Evolutionary conservation across 2,113 vertebrate species (phyloP), one percentile per base, ranked within the genome.

Genomic region (Brachypodius melanocephalos): DNA sequence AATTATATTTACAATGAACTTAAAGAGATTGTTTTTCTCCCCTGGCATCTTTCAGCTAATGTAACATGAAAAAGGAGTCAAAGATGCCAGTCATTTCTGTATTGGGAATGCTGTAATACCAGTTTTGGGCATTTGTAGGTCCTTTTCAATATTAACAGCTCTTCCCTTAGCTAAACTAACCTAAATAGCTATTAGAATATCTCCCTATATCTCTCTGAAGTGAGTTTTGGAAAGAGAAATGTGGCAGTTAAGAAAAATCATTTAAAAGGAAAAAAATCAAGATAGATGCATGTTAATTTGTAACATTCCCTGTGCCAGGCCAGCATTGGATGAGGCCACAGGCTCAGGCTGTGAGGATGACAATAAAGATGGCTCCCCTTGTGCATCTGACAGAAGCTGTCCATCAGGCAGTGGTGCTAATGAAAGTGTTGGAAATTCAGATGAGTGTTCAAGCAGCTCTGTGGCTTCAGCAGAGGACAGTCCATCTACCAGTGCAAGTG

Each of bases 301-400:
- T 88, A n/a, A 75, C 2, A 3, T 83, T 75, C 24, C 9, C 82
- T 92, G 11, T 88, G 17, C 25, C 96, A 99, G 99, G 99, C 97
- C 95, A 3, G 98, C 98, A 5, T 36, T 98, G 58, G 97, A 98
- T 38, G 92, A 97, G 17, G 32, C 48, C 12, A 94, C 95, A 42
- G 97, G 92, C 62, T 99, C 98, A 1, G 97, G 97, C 42, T 96
- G 85, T 32, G 98, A 97, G 25, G 97, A 96, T 58, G 98, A 97
- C 1, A 96, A 75, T n/a, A 96, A 98, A 67, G 93, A 97, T 2
- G 96, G 94, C 2, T 91, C 86, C 32, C 93, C 97, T 19, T 75
- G 78, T 11, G 42, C 79, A 45, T 95, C 97, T 31, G 93, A 84
- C 26, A 40, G 42, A 85, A 90, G 93, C 43, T 93, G 51, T 58